These are phyloP conservation scores for Enteromius trimaculatus DNA, from an alignment of 2,797 vertebrate species.

Conservation along the genomic window DNA sequence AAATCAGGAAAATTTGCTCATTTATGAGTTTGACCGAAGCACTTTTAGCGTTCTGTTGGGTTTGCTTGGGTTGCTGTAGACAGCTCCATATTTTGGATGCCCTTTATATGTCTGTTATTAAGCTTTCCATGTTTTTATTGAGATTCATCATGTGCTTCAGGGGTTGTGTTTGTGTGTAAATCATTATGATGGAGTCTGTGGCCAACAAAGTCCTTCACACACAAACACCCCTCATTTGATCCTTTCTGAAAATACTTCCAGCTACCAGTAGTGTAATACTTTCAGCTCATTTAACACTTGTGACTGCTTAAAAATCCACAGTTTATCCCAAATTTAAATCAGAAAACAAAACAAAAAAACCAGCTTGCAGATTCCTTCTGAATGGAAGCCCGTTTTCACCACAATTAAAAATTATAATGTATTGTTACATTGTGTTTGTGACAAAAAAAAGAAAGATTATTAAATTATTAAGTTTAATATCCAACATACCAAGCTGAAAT, in stretches of 20 bases:
- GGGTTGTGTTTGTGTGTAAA: not conserved
- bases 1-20: not conserved
- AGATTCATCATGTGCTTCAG: not conserved
- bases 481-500: not conserved
- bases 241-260: not conserved
- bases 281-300: not conserved
- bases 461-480: no score
- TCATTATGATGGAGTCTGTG: not conserved
- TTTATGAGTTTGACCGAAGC: slow-evolving; percentile 41
- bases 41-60: slow-evolving; percentile 32
- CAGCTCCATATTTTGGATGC: slow-evolving; percentile 19
- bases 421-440: not conserved
- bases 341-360: not conserved
- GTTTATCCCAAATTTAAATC: not conserved
- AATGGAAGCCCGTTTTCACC: not conserved
- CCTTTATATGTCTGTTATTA: not conserved
- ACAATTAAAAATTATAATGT: not conserved
- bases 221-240: not conserved
- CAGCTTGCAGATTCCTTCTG: not conserved
- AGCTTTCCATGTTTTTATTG: slow-evolving; percentile 24
- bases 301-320: not conserved
- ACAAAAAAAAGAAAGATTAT: not conserved
- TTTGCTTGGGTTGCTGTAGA: slow-evolving; percentile 27
- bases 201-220: not conserved
- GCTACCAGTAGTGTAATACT: not conserved